Conservation (phyloP, 2,797 vertebrate species). For the Xyrichtys novacula region DNA sequence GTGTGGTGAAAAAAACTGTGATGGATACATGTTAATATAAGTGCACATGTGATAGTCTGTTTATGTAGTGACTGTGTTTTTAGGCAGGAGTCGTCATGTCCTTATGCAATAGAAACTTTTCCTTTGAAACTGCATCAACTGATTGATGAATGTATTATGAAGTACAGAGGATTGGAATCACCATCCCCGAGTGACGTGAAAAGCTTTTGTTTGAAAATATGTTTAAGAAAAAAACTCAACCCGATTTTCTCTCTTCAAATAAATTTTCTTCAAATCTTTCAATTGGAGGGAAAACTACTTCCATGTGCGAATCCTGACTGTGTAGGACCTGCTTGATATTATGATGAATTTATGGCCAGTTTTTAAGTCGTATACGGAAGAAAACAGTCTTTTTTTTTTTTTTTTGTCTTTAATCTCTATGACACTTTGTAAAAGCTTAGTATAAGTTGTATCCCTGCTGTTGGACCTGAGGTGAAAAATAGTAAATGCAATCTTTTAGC, state of each 20-base stretch:
- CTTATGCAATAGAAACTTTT: slow-evolving; percentile 70
- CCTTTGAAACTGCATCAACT: slow-evolving; percentile 55
- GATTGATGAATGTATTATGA: slow-evolving; percentile 79
- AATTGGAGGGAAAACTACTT: slow-evolving; percentile 16
- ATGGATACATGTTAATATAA: slow-evolving; percentile 76
- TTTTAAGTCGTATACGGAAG: slow-evolving; percentile 17
- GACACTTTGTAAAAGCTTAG: slow-evolving; percentile 18
- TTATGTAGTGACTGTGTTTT: slow-evolving; percentile 75
- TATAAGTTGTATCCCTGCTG: slow-evolving; percentile 41
- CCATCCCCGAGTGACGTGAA: slow-evolving; percentile 53
- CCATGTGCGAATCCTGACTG: slow-evolving; percentile 52
- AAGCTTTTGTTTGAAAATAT: slow-evolving; percentile 38
- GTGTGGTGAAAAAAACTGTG: slow-evolving; percentile 67
- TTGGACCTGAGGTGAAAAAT: slow-evolving; percentile 14
- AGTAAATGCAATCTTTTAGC: background rate
- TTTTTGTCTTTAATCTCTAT: background rate
- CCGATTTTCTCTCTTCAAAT: background rate
- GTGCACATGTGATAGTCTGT: slow-evolving; percentile 76
- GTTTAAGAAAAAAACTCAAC: slow-evolving; percentile 1
- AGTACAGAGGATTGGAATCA: slow-evolving; percentile 52
- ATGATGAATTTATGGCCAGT: slow-evolving; percentile 55
- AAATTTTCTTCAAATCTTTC: slow-evolving; percentile 25
- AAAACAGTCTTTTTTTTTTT: background rate
- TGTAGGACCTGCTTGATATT: slow-evolving; percentile 54
- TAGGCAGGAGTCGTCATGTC: slow-evolving; percentile 63